phyloP scores from a whole-genome alignment of 2,113 vertebrate genomes.

The Anoura caudifer region DNA sequence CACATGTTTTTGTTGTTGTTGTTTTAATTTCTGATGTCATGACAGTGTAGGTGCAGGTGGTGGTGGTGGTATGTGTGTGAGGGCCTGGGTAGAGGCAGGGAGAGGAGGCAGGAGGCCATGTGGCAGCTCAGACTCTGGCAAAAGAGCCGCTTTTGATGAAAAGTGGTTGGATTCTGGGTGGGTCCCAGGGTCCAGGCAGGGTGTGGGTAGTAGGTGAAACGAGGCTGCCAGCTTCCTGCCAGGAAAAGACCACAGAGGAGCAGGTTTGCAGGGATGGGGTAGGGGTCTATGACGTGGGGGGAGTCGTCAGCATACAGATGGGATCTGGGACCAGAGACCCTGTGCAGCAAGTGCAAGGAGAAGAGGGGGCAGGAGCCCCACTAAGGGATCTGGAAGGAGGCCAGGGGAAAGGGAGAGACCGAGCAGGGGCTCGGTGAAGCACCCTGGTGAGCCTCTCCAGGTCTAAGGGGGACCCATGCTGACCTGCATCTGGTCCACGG shows the following conservation, averaged over 20 bases:
- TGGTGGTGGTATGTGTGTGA: too few species aligned
- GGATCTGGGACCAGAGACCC: neutral
- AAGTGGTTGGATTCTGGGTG: neutral
- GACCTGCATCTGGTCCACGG: neutral
- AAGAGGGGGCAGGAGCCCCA: neutral
- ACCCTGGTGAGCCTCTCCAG: too few species aligned
- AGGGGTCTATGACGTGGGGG: neutral
- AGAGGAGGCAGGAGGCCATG: neutral
- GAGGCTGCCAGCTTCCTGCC: neutral
- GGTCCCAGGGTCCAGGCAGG: neutral
- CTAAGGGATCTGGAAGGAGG: neutral
- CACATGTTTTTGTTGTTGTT: neutral
- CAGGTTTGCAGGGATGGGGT: neutral
- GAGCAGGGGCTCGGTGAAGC: too few species aligned
- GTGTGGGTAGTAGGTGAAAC: neutral
- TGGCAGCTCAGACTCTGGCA: neutral
- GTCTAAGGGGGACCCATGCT: neutral
- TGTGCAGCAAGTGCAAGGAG: neutral
- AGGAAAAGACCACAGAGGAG: too few species aligned
- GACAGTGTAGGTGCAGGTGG: neutral
- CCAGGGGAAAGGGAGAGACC: too few species aligned
- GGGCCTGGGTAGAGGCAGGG: neutral
- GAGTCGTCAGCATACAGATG: neutral
- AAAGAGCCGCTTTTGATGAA: neutral
- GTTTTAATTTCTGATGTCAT: neutral